Percentiles rank a stretch among this genome's conserved stretches.
Conservation (phyloP, 2,113 vertebrate genomes). For the Asarcornis scutulata region DNA sequence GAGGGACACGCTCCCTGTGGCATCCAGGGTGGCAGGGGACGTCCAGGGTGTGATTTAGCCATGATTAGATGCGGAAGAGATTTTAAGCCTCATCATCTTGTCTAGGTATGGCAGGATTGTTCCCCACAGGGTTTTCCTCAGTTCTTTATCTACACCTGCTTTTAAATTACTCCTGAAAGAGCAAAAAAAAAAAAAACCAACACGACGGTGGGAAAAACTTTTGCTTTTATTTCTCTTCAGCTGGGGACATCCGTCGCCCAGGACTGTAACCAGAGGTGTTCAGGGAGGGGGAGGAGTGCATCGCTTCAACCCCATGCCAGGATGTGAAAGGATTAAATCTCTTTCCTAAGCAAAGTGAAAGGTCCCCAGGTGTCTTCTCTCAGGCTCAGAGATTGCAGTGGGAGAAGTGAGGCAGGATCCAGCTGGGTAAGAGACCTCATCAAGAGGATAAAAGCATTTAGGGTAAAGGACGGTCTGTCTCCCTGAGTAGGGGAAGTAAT, state of each 20-base stretch:
- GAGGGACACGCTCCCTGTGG: neutral
- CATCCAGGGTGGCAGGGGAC: neutral
- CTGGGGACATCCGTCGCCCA: neutral
- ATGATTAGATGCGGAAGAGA: neutral
- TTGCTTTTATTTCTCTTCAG: constrained; percentile 41
- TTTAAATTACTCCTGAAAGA: constrained; percentile 35
- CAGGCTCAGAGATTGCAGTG: constrained; percentile 52
- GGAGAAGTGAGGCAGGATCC: constrained; percentile 56
- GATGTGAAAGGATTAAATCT: constrained; percentile 41
- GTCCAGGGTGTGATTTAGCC: neutral
- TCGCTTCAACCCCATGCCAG: constrained; percentile 7
- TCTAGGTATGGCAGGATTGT: neutral
- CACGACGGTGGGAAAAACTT: neutral
- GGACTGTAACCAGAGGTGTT: constrained; percentile 1
- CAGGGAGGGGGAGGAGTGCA: neutral
- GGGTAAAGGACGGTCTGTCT: constrained; percentile 52
- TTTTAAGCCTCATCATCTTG: constrained; percentile 41
- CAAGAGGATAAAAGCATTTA: constrained; percentile 69
- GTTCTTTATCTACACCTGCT: constrained; percentile 31
- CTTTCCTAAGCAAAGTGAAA: constrained; percentile 45
- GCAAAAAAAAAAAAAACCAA: neutral
- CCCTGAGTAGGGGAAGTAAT: constrained; percentile 52
- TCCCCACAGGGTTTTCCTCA: neutral
- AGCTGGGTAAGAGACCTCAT: constrained; percentile 67
- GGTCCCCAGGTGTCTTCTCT: constrained; percentile 59